These are phyloP conservation scores for Antechinus stuartii DNA, from an alignment of 2,113 vertebrate genomes.

Conservation along the genomic window DNA sequence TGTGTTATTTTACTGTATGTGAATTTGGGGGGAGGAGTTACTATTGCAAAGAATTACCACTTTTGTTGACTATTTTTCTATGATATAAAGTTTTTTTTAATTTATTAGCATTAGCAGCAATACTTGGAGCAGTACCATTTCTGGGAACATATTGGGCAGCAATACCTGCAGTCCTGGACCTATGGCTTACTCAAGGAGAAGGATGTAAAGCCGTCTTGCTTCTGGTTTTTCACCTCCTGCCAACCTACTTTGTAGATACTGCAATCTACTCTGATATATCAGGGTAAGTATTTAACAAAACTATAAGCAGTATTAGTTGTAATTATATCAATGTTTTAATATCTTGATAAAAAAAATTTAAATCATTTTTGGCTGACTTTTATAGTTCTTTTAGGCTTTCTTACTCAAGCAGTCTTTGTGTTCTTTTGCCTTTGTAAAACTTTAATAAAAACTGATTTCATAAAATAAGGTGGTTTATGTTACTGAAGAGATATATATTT, in stretches of 20 bases:
- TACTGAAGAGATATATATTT: background rate
- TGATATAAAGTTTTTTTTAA: conserved; percentile 11
- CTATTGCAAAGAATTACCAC: conserved; percentile 6
- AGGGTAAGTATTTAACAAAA: conserved; percentile 86
- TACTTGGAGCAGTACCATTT: conserved; percentile 97
- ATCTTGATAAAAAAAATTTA: background rate
- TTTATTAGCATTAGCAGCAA: conserved; percentile 91
- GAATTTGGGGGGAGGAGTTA: background rate
- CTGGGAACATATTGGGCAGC: conserved; percentile 98
- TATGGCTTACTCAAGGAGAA: conserved; percentile 96
- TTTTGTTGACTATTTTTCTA: conserved; percentile 16
- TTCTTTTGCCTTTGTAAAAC: conserved; percentile 1
- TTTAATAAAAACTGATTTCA: conserved; percentile 13
- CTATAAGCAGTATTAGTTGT: background rate
- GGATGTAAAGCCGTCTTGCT: conserved; percentile 94
- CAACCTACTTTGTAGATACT: conserved; percentile 99
- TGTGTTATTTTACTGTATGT: conserved; percentile 47
- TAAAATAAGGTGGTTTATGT: background rate
- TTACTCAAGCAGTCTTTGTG: conserved; percentile 18
- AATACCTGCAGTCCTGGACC: conserved; percentile 93
- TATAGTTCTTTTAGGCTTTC: background rate
- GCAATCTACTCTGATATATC: conserved; percentile 99
- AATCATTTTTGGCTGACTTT: background rate
- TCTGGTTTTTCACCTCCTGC: conserved; percentile 94
- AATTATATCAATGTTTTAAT: background rate